Base-by-base conservation (phyloP, 2,888 invertebrate species). In the Hydriomena furcata region DNA sequence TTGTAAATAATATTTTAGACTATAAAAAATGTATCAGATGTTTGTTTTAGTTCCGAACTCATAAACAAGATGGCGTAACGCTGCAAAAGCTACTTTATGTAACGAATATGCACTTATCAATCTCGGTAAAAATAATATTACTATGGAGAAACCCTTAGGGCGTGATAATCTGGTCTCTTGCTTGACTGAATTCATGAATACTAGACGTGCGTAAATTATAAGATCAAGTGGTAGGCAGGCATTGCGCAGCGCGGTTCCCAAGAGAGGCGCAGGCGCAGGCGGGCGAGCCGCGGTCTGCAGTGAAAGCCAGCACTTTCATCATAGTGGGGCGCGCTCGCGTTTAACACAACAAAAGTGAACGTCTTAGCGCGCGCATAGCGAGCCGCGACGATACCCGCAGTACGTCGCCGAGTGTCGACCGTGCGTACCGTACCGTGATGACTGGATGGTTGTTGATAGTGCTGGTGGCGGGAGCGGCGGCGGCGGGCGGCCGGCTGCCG, bases 251-350 rank as follows among this genome's bases (percentile, higher is more conserved):
- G 11, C 23, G 28, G 38, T 6, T 17, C 17, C 17, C 17, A 17
- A 17, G 35, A 0, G 12, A 11, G 17, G 7, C 24, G 40, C 7
- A 17, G 10, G 31, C 20, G n/a, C 24, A n/a, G 23, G 11, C 13
- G 32, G 7, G 40, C 60, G 54, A 58, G 62, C 64, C 56, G 67
- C 59, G 58, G 61, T 61, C 69, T 61, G 63, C 73, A 82, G 86
- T 86, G 87, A 86, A 88, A 88, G 88, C 85, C 82, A 69, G 68
- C 75, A 79, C 87, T 88, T 88, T 87, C 87, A 84, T 87, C 76
- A 73, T 72, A 75, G 86, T 81, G 86, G 86, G 84, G 84, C 79
- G 84, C 79, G 62, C 65, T 63, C 66, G 64, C 32, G 47, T 34
- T 72, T 61, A 73, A 69, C 78, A 79, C 78, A 79, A 75, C 83